Percentiles rank a stretch among this genome's conserved stretches.
phyloP scores from a whole-genome alignment of 2,888 invertebrate genomes.

The Timandra comae region DNA sequence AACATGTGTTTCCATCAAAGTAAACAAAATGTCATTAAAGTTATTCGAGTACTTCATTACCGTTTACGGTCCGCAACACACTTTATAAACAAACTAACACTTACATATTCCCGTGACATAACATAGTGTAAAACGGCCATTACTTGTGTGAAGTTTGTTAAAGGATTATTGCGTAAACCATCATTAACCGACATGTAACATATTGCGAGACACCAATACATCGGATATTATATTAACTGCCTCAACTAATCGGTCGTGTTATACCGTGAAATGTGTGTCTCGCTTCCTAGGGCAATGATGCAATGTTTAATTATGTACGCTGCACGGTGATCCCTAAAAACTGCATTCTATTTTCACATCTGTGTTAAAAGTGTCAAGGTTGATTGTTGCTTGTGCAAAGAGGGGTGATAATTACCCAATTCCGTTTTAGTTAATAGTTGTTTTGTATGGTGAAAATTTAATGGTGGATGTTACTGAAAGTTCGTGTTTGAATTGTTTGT shows the following conservation, averaged over 20 bases:
- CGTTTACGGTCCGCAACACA: too few relatives aligned
- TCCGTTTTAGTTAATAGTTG: constrained; percentile 15
- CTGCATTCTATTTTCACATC: constrained; percentile 14
- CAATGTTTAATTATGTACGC: constrained; percentile 18
- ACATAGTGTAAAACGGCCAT: too few relatives aligned
- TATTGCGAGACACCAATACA: constrained; percentile 32
- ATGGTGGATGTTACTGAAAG: too few relatives aligned
- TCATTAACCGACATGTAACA: constrained; percentile 12
- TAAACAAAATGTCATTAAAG: too few relatives aligned
- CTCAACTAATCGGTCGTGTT: constrained; percentile 41
- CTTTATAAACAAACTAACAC: too few relatives aligned
- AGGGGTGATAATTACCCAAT: constrained; percentile 17
- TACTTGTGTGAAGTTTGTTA: too few relatives aligned
- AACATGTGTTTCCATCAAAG: too few relatives aligned
- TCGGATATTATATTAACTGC: constrained; percentile 46
- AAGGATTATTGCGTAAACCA: constrained; percentile 1
- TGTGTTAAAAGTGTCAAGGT: constrained; percentile 20
- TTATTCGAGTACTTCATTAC: too few relatives aligned
- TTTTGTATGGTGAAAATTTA: constrained; percentile 13
- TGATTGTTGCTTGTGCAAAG: constrained; percentile 10
- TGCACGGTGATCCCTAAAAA: constrained; percentile 3
- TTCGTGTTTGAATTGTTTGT: too few relatives aligned
- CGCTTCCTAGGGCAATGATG: constrained; percentile 27
- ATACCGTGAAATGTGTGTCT: constrained; percentile 38
- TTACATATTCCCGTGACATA: too few relatives aligned